Percentiles rank a stretch among this genome's conserved stretches.
Evolutionary conservation across 2,113 vertebrate genomes (phyloP).

Genomic region (Thryonomys swinderianus): DNA sequence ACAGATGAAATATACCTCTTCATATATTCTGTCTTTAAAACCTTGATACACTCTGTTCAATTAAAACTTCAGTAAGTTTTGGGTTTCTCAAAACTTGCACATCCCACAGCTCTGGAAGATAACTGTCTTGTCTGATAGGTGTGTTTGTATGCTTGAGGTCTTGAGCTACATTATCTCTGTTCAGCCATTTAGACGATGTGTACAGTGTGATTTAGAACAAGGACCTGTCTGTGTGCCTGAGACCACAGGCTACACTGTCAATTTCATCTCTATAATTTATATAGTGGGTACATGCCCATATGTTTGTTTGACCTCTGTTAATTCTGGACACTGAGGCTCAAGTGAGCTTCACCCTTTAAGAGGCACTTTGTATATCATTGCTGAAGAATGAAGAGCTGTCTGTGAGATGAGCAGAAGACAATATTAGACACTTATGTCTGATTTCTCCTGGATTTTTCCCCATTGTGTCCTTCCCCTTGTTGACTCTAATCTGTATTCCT

Average conservation of each 20-base stretch:
- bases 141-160: neutral
- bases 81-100: neutral
- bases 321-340: neutral
- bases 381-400: neutral
- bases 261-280: neutral
- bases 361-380: neutral
- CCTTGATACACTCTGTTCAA: neutral
- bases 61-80: neutral
- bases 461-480: neutral
- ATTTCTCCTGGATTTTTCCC: neutral
- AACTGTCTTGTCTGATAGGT: neutral
- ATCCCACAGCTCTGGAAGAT: neutral
- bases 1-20: neutral
- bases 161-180: neutral
- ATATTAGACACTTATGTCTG: neutral
- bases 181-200: neutral
- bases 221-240: neutral
- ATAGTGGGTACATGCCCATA: neutral
- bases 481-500: neutral
- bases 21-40: neutral
- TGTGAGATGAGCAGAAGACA: neutral
- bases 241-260: neutral
- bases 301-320: neutral
- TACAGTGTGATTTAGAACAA: neutral
- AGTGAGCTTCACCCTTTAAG: neutral